Evolutionary conservation across 2,797 vertebrate species (phyloP).

Genomic region (Xerus rutilus): DNA sequence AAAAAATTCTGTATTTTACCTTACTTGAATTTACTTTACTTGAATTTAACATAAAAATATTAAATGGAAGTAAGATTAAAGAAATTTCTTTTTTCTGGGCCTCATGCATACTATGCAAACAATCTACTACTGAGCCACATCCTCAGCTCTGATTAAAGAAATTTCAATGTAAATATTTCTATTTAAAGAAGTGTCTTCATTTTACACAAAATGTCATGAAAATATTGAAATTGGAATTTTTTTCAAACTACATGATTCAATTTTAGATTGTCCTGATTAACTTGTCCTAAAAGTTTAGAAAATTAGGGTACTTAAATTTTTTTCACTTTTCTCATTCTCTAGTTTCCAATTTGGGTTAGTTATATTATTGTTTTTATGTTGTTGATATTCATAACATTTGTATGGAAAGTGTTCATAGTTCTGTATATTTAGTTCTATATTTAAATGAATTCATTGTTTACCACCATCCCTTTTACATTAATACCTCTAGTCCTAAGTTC

Average conservation of each 20-base stretch:
- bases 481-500: not conserved
- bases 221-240: slow-evolving; percentile 26
- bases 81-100: not conserved
- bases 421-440: not conserved
- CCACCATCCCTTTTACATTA: not conserved
- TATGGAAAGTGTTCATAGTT: not conserved
- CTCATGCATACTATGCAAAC: no score
- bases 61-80: not conserved
- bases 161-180: not conserved
- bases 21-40: slow-evolving; percentile 49
- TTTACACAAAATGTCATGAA: not conserved
- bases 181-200: not conserved
- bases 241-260: not conserved
- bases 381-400: not conserved
- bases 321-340: not conserved
- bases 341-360: not conserved
- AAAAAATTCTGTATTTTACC: not conserved
- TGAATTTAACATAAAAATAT: slow-evolving; percentile 56
- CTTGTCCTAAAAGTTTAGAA: slow-evolving; percentile 5
- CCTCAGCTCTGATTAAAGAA: not conserved
- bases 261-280: slow-evolving; percentile 50
- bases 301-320: slow-evolving; percentile 16
- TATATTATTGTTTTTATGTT: not conserved
- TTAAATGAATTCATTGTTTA: not conserved
- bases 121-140: no score